phyloP scores from a whole-genome alignment of 2,113 vertebrate species.

The Pimephales promelas region DNA sequence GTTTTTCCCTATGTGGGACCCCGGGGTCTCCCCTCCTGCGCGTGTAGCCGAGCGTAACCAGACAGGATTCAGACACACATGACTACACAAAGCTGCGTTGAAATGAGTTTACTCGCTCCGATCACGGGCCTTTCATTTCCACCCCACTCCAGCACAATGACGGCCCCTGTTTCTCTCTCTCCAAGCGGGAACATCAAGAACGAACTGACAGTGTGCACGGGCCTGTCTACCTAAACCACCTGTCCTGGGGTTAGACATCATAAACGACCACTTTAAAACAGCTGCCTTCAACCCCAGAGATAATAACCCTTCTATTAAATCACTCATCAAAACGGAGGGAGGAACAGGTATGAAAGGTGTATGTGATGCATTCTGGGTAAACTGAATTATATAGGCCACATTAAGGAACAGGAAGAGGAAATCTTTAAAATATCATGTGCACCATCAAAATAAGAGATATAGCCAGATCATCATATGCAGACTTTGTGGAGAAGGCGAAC shows the following conservation, averaged over 20 bases:
- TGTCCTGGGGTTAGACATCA: conserved; percentile 1
- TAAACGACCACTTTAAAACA: background rate
- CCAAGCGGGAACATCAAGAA: background rate
- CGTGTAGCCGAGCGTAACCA: conserved; percentile 58
- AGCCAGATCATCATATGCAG: background rate
- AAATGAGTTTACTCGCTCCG: conserved; percentile 54
- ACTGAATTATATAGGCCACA: conserved; percentile 8
- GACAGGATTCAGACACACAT: conserved; percentile 61
- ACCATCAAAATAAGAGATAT: background rate
- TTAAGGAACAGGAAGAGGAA: background rate
- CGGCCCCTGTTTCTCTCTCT: conserved; percentile 33
- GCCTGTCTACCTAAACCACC: conserved; percentile 12
- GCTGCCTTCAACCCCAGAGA: background rate
- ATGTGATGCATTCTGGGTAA: conserved; percentile 28
- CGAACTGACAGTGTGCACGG: background rate
- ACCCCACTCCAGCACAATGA: conserved; percentile 47
- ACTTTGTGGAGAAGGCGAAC: background rate
- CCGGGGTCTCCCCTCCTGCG: conserved; percentile 23
- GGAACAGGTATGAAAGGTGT: background rate
- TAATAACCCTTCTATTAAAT: conserved; percentile 25
- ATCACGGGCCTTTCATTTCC: conserved; percentile 53
- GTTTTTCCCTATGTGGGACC: background rate
- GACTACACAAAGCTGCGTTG: conserved; percentile 60
- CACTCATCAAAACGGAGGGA: conserved; percentile 6
- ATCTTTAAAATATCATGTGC: background rate